Conservation (phyloP, 2,888 invertebrate genomes). For the Epistrophe eligans region DNA sequence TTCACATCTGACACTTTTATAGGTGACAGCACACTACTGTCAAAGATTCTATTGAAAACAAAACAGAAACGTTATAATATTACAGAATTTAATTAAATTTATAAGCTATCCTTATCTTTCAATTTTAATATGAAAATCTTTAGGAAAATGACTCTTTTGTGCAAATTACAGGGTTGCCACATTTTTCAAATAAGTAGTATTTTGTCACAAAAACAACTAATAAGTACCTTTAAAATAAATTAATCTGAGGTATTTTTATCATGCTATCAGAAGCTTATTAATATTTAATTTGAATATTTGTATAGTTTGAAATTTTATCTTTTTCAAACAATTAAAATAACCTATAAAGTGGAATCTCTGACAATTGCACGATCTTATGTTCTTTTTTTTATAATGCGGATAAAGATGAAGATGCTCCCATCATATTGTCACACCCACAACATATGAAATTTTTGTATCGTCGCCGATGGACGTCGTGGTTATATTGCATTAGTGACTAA, state of each 20-base stretch:
- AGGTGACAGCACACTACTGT: not conserved
- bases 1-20: not conserved
- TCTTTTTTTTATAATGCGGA: not conserved
- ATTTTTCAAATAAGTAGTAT: no score
- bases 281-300: no score
- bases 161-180: no score
- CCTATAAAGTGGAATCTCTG: conserved; percentile 17
- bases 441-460: conserved; percentile 26
- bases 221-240: no score
- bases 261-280: no score
- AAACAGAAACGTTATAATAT: not conserved
- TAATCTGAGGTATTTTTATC: no score
- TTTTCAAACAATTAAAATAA: not conserved
- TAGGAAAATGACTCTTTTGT: no score
- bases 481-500: conserved; percentile 67
- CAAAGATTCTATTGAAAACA: not conserved
- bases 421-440: conserved; percentile 73
- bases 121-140: no score
- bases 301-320: no score
- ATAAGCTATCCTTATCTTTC: no score
- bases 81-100: no score
- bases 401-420: conserved; percentile 46
- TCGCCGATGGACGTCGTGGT: not conserved
- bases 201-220: no score
- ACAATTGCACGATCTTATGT: conserved; percentile 10